A percentile compares a stretch with the other conserved stretches of the same genome.
phyloP scores from a whole-genome alignment of 2,888 invertebrate species.

The Drosophila mulleri region DNA sequence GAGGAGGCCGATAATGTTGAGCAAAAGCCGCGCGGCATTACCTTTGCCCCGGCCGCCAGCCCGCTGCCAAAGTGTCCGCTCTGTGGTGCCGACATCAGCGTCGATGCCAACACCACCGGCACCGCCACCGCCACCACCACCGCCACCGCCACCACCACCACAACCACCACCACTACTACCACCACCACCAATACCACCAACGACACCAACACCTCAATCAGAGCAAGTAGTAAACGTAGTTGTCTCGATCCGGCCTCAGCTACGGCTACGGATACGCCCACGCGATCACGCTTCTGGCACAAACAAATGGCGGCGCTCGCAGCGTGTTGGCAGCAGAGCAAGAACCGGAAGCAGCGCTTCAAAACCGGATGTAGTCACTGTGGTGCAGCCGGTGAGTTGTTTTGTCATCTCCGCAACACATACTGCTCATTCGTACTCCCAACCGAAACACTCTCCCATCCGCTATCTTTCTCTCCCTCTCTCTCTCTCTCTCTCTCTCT shows the following conservation, averaged over 20 bases:
- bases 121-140: constrained; percentile 47
- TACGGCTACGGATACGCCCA: constrained; percentile 47
- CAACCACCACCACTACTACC: constrained; percentile 45
- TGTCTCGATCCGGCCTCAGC: constrained; percentile 59
- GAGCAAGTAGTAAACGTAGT: constrained; percentile 71
- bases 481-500: constrained; percentile 17
- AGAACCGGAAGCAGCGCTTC: constrained; percentile 77
- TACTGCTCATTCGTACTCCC: constrained; percentile 35
- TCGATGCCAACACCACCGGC: constrained; percentile 37
- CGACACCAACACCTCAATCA: constrained; percentile 47
- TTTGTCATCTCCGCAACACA: constrained; percentile 64
- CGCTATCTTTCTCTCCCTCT: constrained; percentile 12
- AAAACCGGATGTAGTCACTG: constrained; percentile 84
- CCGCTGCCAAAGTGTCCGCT: constrained; percentile 77
- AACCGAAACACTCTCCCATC: constrained; percentile 13
- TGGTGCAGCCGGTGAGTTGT: constrained; percentile 85
- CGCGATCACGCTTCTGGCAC: constrained; percentile 82
- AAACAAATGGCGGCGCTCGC: constrained; percentile 79
- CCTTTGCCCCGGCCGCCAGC: constrained; percentile 71
- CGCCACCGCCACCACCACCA: constrained; percentile 36
- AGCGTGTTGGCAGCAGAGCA: constrained; percentile 77
- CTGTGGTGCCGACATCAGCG: constrained; percentile 73
- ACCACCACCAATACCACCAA: constrained; percentile 46
- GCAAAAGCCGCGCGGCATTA: constrained; percentile 78
- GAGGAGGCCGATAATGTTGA: constrained; percentile 84